Evolutionary conservation across 1,140 invertebrate genomes (phyloP), one percentile per base, ranked within the genome.

Genomic region (Harlomillsia oculata): DNA sequence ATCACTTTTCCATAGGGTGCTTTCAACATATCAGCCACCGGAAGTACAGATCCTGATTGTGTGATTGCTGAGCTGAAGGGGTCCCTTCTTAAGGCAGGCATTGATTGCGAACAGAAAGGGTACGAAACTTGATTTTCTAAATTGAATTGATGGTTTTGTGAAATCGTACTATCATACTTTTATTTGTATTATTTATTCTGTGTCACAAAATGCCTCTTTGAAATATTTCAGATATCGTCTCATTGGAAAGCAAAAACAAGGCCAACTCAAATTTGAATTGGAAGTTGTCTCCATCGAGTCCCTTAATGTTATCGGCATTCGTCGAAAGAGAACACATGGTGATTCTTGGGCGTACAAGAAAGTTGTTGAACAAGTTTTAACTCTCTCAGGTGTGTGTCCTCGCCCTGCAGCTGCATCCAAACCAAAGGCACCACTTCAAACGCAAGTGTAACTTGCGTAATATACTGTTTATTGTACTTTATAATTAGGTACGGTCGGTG

Each of bases 291-390:
- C 78, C 11, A 68, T 83, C 11, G 74, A 76, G 53, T 68, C 62
- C 59, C 65, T 67, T 57, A 44, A 60, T 8, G 62, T 78, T 28
- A 77, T 87, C 29, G 85, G 84, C 18, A 83, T 90, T 28, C 74
- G 80, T 59, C 75, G 87, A 34, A 89, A 88, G 67, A 71, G 87
- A 52, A 75, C 89, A 1, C 85, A 84, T 68, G 88, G 88, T 2
- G 84, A 90, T 69, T 79, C 82, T 2, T 90, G 87, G 85, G 80
- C 83, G 52, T 91, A 91, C 68, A 90, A 90, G 69, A 80, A 78
- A 56, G 77, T 89, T n/a, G 88, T 85, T 67, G 87, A 91, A 71
- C 81, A 90, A 71, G 79, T 90, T 30, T 73, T 91, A 26, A 77
- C 75, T 36, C 70, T 82, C 52, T 78, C 79, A 32, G 70, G 72